Percentiles rank a stretch among this genome's conserved stretches.
Conservation (phyloP, 2,888 invertebrate genomes). For the Cactoblastis cactorum region DNA sequence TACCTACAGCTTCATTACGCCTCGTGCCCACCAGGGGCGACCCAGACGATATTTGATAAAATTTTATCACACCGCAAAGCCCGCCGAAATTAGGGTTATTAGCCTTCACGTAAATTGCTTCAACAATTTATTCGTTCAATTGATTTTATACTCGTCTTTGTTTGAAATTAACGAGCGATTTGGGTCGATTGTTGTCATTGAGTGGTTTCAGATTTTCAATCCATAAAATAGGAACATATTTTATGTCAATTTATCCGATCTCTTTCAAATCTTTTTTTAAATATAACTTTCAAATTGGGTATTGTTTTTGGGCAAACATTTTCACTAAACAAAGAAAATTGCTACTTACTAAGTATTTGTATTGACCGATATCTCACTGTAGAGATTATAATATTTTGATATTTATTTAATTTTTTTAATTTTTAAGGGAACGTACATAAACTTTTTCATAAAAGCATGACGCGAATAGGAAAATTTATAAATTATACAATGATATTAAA, state of each 20-base stretch:
- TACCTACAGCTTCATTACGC: slow-evolving; percentile 14
- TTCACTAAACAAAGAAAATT: too few species aligned
- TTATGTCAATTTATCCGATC: neutral
- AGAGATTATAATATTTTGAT: too few species aligned
- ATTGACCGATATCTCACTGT: too few species aligned
- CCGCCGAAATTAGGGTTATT: slow-evolving; percentile 61
- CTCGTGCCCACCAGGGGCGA: slow-evolving; percentile 31
- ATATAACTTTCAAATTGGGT: too few species aligned
- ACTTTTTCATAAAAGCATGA: too few species aligned
- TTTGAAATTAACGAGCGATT: slow-evolving; percentile 30
- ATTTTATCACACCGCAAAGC: slow-evolving; percentile 60
- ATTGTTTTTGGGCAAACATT: too few species aligned
- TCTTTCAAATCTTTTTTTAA: neutral
- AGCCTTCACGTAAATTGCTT: slow-evolving; percentile 53
- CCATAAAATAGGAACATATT: slow-evolving; percentile 19
- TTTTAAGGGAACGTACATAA: too few species aligned
- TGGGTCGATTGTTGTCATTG: slow-evolving; percentile 25
- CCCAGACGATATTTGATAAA: slow-evolving; percentile 54
- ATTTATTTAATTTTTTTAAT: too few species aligned
- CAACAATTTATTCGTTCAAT: slow-evolving; percentile 60
- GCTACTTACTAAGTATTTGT: too few species aligned
- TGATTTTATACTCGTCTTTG: slow-evolving; percentile 68
- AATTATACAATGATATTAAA: too few species aligned
- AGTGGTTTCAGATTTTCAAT: slow-evolving; percentile 22
- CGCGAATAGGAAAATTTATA: too few species aligned